phyloP scores from a whole-genome alignment of 2,888 invertebrate genomes.

The Aproaerema taeniolella region DNA sequence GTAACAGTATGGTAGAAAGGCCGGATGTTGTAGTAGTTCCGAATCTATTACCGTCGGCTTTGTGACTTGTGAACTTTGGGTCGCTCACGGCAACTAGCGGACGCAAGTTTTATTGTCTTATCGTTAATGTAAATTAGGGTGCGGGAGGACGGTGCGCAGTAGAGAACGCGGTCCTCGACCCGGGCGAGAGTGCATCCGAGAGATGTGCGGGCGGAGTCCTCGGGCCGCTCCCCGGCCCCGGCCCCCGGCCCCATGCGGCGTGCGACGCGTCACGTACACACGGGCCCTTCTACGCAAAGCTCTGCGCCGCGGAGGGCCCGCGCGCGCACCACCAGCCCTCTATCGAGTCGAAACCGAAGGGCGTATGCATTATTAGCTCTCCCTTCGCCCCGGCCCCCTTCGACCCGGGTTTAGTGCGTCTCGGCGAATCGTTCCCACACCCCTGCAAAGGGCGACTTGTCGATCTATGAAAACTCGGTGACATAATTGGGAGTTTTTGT shows the following conservation, averaged over 20 bases:
- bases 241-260: slow-evolving; percentile 36
- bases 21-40: slow-evolving; percentile 56
- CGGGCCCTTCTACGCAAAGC: slow-evolving; percentile 29
- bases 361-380: slow-evolving; percentile 63
- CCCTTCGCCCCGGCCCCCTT: slow-evolving; percentile 39
- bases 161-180: slow-evolving; percentile 45
- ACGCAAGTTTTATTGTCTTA: too few species aligned
- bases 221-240: slow-evolving; percentile 27
- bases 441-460: slow-evolving; percentile 32
- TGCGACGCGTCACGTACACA: slow-evolving; percentile 56
- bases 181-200: slow-evolving; percentile 55
- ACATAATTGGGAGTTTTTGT: slow-evolving; percentile 36
- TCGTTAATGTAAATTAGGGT: slow-evolving; percentile 41
- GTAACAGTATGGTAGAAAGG: slow-evolving; percentile 57
- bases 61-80: slow-evolving; percentile 32
- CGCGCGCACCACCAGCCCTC: slow-evolving; percentile 53
- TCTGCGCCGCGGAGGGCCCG: slow-evolving; percentile 40
- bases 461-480: slow-evolving; percentile 27
- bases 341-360: slow-evolving; percentile 53
- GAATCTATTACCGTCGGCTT: too few species aligned
- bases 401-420: slow-evolving; percentile 26
- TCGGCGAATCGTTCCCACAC: slow-evolving; percentile 36
- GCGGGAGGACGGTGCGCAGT: slow-evolving; percentile 35
- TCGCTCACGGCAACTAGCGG: slow-evolving; percentile 23
- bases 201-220: slow-evolving; percentile 50